Percentiles rank a stretch among this genome's conserved stretches.
These are phyloP conservation scores for Drosophila paramelanica DNA, from an alignment of 2,888 invertebrate genomes.

Conservation along the genomic window DNA sequence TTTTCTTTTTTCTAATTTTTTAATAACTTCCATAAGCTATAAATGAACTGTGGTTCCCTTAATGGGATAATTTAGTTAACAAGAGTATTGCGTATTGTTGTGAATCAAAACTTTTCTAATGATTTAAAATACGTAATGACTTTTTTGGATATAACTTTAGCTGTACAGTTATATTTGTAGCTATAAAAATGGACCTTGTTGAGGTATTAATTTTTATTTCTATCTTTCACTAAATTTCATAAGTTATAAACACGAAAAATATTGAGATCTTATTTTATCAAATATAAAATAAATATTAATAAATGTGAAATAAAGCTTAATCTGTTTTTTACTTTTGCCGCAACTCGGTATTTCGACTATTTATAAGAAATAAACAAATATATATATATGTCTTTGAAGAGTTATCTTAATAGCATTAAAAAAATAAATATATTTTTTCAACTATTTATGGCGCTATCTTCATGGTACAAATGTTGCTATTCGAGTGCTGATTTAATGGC, in stretches of 20 bases:
- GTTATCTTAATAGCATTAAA: too few relatives aligned
- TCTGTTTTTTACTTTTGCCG: too few relatives aligned
- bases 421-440: too few relatives aligned
- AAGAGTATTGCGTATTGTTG: slow-evolving; percentile 22
- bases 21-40: slow-evolving; percentile 19
- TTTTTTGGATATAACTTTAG: not conserved
- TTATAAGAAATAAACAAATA: too few relatives aligned
- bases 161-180: not conserved
- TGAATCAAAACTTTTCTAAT: not conserved
- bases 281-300: too few relatives aligned
- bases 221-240: not conserved
- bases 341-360: too few relatives aligned
- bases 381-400: too few relatives aligned
- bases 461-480: not conserved
- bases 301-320: too few relatives aligned
- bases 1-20: slow-evolving; percentile 2
- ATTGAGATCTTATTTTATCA: too few relatives aligned
- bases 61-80: slow-evolving; percentile 3
- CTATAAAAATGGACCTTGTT: not conserved
- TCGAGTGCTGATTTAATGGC: slow-evolving; percentile 1
- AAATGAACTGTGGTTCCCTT: slow-evolving; percentile 31
- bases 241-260: too few relatives aligned
- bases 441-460: not conserved
- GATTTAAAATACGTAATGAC: not conserved
- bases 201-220: not conserved